phyloP scores from a whole-genome alignment of 2,113 vertebrate species.

The Pelodiscus sinensis region DNA sequence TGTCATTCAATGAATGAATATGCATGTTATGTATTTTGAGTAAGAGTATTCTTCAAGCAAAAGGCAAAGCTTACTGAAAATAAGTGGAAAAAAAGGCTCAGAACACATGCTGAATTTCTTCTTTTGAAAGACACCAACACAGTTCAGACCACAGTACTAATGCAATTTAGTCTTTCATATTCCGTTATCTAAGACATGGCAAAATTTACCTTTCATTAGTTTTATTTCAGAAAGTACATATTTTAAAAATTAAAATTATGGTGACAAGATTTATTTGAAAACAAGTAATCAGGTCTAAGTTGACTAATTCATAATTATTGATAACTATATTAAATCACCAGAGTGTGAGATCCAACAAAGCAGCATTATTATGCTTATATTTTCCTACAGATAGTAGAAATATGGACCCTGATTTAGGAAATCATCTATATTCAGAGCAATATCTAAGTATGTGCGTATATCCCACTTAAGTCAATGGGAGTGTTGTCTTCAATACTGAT shows the following conservation, averaged over 20 bases:
- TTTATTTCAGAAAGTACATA: neutral
- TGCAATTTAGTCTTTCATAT: slow-evolving; percentile 1
- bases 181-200: slow-evolving; percentile 1
- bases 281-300: neutral
- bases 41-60: neutral
- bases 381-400: neutral
- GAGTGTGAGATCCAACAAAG: neutral
- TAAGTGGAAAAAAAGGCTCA: slow-evolving; percentile 18
- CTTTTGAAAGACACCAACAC: neutral
- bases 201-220: neutral
- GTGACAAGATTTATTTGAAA: neutral
- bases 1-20: slow-evolving; percentile 35
- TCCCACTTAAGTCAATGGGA: neutral
- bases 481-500: neutral
- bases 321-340: neutral
- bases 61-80: slow-evolving; percentile 18
- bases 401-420: neutral
- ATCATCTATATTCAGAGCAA: neutral
- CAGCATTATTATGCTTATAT: neutral
- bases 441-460: neutral
- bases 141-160: neutral
- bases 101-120: neutral
- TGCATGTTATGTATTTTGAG: neutral
- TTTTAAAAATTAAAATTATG: neutral
- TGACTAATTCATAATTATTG: slow-evolving; percentile 23